phyloP scores from a whole-genome alignment of 2,113 vertebrate species.

The Aspiorhynchus laticeps region DNA sequence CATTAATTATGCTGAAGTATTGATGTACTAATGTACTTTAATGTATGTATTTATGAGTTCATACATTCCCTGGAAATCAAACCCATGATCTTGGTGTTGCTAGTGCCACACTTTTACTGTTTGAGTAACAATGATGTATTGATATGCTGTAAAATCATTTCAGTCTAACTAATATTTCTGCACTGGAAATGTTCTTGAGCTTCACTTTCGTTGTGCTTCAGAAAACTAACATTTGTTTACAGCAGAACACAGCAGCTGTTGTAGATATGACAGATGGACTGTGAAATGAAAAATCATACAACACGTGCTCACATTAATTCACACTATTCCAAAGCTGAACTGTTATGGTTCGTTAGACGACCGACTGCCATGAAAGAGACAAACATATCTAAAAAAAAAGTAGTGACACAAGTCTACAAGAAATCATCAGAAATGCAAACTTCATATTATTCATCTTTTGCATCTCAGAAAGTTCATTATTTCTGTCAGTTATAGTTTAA shows the following conservation, averaged over 20 bases:
- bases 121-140: background rate
- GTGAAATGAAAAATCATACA: conserved; percentile 32
- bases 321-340: background rate
- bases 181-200: conserved; percentile 3
- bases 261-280: conserved; percentile 4
- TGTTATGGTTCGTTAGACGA: background rate
- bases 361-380: background rate
- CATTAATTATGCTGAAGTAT: background rate
- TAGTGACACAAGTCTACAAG: background rate
- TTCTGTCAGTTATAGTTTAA: background rate
- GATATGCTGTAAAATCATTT: background rate
- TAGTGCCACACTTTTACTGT: background rate
- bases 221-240: conserved; percentile 21
- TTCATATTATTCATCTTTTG: background rate
- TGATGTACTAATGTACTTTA: background rate
- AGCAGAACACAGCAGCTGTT: background rate
- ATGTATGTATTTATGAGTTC: background rate
- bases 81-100: too few relatives aligned
- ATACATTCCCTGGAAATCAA: background rate
- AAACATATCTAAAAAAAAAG: background rate
- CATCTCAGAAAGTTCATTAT: background rate
- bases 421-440: background rate
- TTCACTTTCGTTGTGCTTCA: background rate
- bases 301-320: background rate
- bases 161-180: background rate